A percentile compares a stretch with the other conserved stretches of the same genome.
These are phyloP conservation scores for Charaxes varanes DNA, from an alignment of 1,140 invertebrate genomes.

Conservation along the genomic window DNA sequence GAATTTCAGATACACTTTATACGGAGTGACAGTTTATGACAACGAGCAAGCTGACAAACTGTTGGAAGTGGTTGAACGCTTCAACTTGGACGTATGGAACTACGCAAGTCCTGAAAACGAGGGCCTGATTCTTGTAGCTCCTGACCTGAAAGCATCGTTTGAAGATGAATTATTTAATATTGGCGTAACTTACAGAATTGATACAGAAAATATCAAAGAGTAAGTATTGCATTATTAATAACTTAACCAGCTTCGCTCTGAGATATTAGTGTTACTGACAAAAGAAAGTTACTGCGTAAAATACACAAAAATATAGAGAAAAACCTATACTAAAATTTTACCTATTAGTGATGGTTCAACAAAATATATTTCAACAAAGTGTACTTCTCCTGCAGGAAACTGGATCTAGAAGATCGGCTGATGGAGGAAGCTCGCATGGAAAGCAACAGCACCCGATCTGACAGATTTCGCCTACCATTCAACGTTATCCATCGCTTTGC, in stretches of 20 bases:
- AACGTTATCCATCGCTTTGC: conserved; percentile 19
- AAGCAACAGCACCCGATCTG: conserved; percentile 14
- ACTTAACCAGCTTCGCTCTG: too few relatives aligned
- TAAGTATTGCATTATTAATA: conserved; percentile 17
- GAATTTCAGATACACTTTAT: conserved; percentile 15
- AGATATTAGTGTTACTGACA: too few relatives aligned
- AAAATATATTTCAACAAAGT: too few relatives aligned
- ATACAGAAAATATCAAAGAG: conserved; percentile 26
- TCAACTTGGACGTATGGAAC: conserved; percentile 16
- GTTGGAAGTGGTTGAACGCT: conserved; percentile 8
- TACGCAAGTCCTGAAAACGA: conserved; percentile 4
- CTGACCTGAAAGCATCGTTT: conserved; percentile 14
- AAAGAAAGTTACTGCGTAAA: not conserved
- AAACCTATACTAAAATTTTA: too few relatives aligned
- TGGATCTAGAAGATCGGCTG: conserved; percentile 18
- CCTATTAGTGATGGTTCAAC: too few relatives aligned
- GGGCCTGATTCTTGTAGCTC: conserved; percentile 18
- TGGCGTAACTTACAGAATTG: conserved; percentile 16
- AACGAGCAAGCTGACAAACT: conserved; percentile 4
- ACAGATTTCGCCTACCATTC: conserved; percentile 9
- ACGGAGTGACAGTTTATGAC: conserved; percentile 13
- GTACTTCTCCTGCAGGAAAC: conserved; percentile 2
- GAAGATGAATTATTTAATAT: conserved; percentile 13
- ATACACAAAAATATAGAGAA: too few relatives aligned
- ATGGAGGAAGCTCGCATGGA: conserved; percentile 2